Base-by-base conservation (phyloP, 1,140 invertebrate species). In the Magallana gigas region DNA sequence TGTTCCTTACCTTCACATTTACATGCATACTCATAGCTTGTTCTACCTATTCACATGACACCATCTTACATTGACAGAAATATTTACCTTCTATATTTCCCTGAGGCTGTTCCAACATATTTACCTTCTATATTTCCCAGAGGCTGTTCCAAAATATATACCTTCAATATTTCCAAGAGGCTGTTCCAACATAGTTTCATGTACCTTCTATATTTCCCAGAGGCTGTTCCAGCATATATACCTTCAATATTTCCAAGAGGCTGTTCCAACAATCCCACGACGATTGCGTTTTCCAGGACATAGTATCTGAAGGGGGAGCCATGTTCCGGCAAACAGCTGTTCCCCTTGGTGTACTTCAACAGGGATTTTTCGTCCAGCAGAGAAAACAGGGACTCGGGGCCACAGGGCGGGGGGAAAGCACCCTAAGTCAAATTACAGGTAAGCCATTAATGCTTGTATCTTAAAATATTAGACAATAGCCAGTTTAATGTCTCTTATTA, bases 201-300 rank as follows among this genome's bases (percentile, higher is more conserved):
- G 1, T 8, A 96, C 95, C 95, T 94, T 95, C 94, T 90, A 95
- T 94, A 91, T 95, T 96, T 56, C 97, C 97, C 0, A 98, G 95
- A 23, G 98, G 98, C 93, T 99, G 98, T 93, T 99, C 0, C 36
- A 36, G 0, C 36, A 36, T 18, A 59, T 80, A 8, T 8, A 96
- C 95, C 95, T 94, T 95, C 94, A 90, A 95, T 94, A 91, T 95
- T 96, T 57, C 97, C 97, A 0, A 98, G 95, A 18, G 98, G 98
- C 93, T 99, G 98, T 93, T 99, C 98, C 7, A 99, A 94, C 76
- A 99, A 94, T 1, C 98, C 98, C 60, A 99, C 94, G 92, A 99
- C 96, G 1, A 97, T 97, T 5, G 96, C 96, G 90, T 98, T 98
- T 92, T 99, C 98, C 0, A 97, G 92, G 0, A 98, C 97, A 95